Base-by-base conservation (phyloP, 1,140 invertebrate genomes). In the Paraescarpia echinospica region DNA sequence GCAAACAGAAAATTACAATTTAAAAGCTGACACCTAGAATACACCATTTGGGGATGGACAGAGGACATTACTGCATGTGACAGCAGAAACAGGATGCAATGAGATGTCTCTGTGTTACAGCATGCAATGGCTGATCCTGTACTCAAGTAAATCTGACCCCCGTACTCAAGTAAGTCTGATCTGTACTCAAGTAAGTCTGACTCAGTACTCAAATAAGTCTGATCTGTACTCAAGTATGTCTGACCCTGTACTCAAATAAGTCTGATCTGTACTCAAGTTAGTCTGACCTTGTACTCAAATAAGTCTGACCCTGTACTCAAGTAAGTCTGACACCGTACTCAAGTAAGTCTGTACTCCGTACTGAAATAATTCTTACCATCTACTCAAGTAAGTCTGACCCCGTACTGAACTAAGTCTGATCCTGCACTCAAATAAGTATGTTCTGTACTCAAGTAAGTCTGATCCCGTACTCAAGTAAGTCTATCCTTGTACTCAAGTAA, bases 41-140 rank as follows among this genome's bases (percentile, higher is more conserved):
- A 96, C 97, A 94, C 91, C 94, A 4, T 96, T 97, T 93, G 96
- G 96, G 1, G 96, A 97, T 92, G 97, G 97, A 88, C 93, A 93
- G 1, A 95, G 92, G 34, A 96, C 96, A 1, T 96, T 97, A 89
- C 95, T 98, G n/a, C 98, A 98, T 95, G 96, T 98, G 91, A 97
- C 97, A 9, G 97, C 97, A 33, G 96, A 97, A 90, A 96, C 96
- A 89, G 97, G 97, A 89, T 97, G 97, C 93, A 94, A 96, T 0
- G 96, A 97, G 92, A 95, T 97, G 33, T 95, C 33, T 91, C 41
- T 59, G 35, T 94, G 92, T 95, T 98, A 59, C 92, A 97, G 41
- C 96, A 97, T 93, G 94, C 96, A 89, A 97, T 97, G 34, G 97
- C 97, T 1, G 97, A 98, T 96, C 95, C 95, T 59, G 89, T 94